Percentiles rank a stretch among this genome's conserved stretches.
These are phyloP conservation scores for Characodon lateralis DNA, from an alignment of 2,797 vertebrate species.

Conservation along the genomic window DNA sequence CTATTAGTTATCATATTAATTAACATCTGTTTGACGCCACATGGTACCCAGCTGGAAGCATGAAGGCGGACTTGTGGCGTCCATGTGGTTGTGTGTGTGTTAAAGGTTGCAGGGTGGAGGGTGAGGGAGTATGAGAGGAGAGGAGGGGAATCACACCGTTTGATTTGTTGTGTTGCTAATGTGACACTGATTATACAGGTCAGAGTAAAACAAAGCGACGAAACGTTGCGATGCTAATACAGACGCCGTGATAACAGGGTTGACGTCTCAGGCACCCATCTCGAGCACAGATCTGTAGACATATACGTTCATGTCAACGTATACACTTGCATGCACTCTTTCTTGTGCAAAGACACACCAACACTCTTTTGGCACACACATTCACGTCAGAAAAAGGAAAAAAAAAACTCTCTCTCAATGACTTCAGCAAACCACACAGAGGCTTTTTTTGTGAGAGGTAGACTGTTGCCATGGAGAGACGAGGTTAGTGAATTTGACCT, in stretches of 20 bases:
- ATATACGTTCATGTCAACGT: slow-evolving; percentile 27
- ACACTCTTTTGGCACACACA: slow-evolving; percentile 31
- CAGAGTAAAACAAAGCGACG: slow-evolving; percentile 96
- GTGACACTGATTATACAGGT: slow-evolving; percentile 99
- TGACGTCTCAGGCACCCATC: slow-evolving; percentile 46
- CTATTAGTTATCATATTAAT: slow-evolving; percentile 99
- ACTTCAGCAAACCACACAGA: slow-evolving; percentile 70
- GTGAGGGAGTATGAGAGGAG: slow-evolving; percentile 24
- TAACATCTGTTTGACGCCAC: slow-evolving; percentile 98
- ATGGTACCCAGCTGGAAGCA: slow-evolving; percentile 94
- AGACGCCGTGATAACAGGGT: slow-evolving; percentile 79
- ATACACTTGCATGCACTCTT: slow-evolving; percentile 29
- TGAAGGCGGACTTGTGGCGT: slow-evolving; percentile 87
- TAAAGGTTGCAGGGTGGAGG: slow-evolving; percentile 42
- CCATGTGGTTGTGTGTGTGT: slow-evolving; percentile 29
- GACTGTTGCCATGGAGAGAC: slow-evolving; percentile 80
- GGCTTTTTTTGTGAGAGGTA: slow-evolving; percentile 58
- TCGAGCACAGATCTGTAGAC: slow-evolving; percentile 36
- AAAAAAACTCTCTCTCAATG: slow-evolving; percentile 61
- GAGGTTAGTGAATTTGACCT: slow-evolving; percentile 82
- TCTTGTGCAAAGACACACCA: slow-evolving; percentile 30
- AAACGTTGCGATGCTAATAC: slow-evolving; percentile 92
- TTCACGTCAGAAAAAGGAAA: slow-evolving; percentile 28
- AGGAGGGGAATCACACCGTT: slow-evolving; percentile 73
- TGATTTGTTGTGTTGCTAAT: slow-evolving; percentile 99